Base-by-base conservation (phyloP, 1,140 invertebrate species). In the Watersipora subatra region DNA sequence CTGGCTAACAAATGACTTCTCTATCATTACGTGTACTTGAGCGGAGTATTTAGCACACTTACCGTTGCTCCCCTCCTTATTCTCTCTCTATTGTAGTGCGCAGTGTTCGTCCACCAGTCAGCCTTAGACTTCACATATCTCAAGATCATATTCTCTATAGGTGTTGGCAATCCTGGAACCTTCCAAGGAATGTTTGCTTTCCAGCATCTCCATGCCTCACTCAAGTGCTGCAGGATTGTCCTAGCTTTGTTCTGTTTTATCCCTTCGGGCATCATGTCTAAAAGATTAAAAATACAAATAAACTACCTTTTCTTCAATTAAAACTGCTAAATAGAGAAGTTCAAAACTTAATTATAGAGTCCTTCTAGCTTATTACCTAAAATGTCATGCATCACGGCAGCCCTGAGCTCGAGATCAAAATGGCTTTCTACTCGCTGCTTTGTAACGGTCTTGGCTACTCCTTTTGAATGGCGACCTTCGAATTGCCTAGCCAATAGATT, bases 181-280 rank as follows among this genome's bases (percentile, higher is more conserved):
- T 99, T 99, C 97, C 97, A 99, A 0, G 97, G 97, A 75, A 99
- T 99, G 80, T 99, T 99, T 0, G 97, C 97, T 77, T 99, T 99
- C 97, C 97, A 99, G 79, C 94, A 99, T 66, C 97, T 82, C 97
- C 96, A 99, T 0, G 97, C 97, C 82, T 99, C 97, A 65, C 92
- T 97, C 29, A 99, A 82, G 86, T 99, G 97, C 76, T 99, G 96
- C 69, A 99, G 82, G 72, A 99, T 99, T 0, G 96, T 98, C 69
- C 95, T 85, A 0, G 97, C 97, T 80, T 99, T 99, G 80, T 99
- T 99, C 76, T 99, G 95, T 75, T 99, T 99, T 72, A 99, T 99
- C 68, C 96, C 96, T 82, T 99, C 96, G 0, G 97, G 97, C 97
- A 99, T 99, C 96, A 99, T 99, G 76, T 99, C 97, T 0, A n/a